phyloP scores from a whole-genome alignment of 2,113 vertebrate genomes.

The Paedocypris sp. region DNA sequence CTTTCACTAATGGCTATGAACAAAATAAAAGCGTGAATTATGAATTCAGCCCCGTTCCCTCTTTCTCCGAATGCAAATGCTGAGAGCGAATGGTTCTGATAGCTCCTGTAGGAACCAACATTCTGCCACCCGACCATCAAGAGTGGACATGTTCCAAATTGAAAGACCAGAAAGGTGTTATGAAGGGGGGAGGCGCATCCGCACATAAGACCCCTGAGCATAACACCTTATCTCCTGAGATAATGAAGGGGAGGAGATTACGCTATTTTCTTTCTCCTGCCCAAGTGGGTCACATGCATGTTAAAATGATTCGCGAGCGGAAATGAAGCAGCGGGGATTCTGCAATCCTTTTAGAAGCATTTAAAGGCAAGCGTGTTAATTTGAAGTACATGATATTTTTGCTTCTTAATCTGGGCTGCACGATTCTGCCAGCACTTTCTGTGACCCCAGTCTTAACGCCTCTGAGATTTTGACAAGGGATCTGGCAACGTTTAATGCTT shows the following conservation, averaged over 20 bases:
- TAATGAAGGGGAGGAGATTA: conserved; percentile 26
- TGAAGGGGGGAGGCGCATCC: conserved; percentile 1
- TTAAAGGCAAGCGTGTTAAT: conserved; percentile 13
- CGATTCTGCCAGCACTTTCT: conserved; percentile 8
- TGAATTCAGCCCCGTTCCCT: too few species aligned
- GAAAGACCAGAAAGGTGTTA: conserved; percentile 18
- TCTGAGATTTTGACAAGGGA: not conserved
- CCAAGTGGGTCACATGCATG: conserved; percentile 26
- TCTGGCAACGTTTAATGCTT: not conserved
- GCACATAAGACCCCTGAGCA: not conserved
- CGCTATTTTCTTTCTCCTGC: conserved; percentile 24
- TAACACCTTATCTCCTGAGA: conserved; percentile 13
- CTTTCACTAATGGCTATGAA: too few species aligned
- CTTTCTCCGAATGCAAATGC: not conserved
- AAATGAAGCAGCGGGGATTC: not conserved
- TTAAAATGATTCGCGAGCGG: conserved; percentile 7
- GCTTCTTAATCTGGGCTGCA: conserved; percentile 2
- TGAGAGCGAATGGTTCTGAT: not conserved
- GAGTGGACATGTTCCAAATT: conserved; percentile 17
- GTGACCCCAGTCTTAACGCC: conserved; percentile 12
- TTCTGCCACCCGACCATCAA: conserved; percentile 2
- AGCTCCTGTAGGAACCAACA: not conserved
- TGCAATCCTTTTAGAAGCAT: not conserved
- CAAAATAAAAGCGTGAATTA: too few species aligned
- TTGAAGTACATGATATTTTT: conserved; percentile 16